These are phyloP conservation scores for Ylistrum balloti DNA, from an alignment of 1,140 invertebrate species.

Conservation along the genomic window DNA sequence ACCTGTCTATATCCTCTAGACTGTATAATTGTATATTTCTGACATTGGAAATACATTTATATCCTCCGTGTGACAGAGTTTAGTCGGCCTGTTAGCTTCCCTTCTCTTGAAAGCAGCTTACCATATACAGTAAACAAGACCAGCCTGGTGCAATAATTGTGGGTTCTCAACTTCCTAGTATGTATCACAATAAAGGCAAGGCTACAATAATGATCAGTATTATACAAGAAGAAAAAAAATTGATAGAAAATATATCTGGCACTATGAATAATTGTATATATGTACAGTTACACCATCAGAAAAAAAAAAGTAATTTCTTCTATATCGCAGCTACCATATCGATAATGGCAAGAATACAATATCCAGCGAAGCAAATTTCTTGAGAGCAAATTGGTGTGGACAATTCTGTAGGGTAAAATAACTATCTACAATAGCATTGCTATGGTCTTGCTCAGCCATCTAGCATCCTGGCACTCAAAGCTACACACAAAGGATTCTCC, in stretches of 20 bases:
- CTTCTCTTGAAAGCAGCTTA: background rate
- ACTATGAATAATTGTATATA: background rate
- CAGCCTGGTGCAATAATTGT: background rate
- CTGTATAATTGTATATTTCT: background rate
- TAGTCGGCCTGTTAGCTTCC: background rate
- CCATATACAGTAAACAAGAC: background rate
- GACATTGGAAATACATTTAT: constrained; percentile 10
- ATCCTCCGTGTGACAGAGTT: background rate
- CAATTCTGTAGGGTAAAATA: background rate
- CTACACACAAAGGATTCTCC: background rate
- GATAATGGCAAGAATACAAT: background rate
- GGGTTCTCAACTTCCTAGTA: background rate
- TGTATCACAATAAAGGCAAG: background rate
- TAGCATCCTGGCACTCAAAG: background rate
- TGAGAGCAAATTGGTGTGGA: background rate
- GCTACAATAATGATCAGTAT: background rate
- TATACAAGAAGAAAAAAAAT: background rate
- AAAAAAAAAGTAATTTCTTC: background rate
- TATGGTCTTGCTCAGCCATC: background rate
- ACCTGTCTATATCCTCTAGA: constrained; percentile 22
- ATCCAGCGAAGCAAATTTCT: background rate
- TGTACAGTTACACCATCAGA: constrained; percentile 2
- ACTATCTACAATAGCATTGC: background rate
- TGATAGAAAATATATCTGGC: background rate
- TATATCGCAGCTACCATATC: background rate